These are phyloP conservation scores for Protobothrops flavoviridis DNA, from an alignment of 2,113 vertebrate genomes.

Conservation along the genomic window DNA sequence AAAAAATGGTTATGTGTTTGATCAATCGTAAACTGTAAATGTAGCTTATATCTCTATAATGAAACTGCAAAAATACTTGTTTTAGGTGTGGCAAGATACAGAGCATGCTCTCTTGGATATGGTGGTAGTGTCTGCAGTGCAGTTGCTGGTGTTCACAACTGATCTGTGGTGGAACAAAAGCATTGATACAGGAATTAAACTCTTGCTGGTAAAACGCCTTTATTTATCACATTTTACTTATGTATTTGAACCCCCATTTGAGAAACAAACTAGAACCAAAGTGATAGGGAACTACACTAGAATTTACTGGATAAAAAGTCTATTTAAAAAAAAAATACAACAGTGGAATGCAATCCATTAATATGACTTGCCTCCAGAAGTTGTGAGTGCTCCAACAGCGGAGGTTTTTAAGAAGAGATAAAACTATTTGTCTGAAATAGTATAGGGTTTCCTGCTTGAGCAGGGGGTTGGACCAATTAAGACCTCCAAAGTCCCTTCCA, in stretches of 20 bases:
- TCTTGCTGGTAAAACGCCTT: constrained; percentile 82
- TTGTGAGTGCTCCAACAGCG: not conserved
- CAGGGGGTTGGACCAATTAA: not conserved
- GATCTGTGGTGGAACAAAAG: constrained; percentile 79
- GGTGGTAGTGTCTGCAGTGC: constrained; percentile 78
- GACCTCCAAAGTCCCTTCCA: not conserved
- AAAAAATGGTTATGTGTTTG: not conserved
- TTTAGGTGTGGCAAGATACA: constrained; percentile 93
- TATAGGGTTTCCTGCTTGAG: not conserved
- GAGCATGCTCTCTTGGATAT: constrained; percentile 89
- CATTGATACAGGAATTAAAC: constrained; percentile 86
- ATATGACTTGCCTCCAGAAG: not conserved
- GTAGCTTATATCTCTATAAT: not conserved
- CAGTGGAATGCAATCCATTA: not conserved
- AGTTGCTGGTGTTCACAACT: constrained; percentile 69
- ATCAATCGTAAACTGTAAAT: not conserved
- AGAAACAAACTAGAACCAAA: not conserved
- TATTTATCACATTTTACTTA: not conserved
- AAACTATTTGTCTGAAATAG: not conserved
- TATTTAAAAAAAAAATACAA: not conserved
- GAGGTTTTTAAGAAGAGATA: not conserved
- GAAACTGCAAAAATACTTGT: not conserved
- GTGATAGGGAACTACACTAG: not conserved
- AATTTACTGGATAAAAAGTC: not conserved
- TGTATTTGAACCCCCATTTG: not conserved